Percentiles rank a stretch among this genome's conserved stretches.
Evolutionary conservation across 2,113 vertebrate genomes (phyloP).

Genomic region (Siniperca chuatsi): DNA sequence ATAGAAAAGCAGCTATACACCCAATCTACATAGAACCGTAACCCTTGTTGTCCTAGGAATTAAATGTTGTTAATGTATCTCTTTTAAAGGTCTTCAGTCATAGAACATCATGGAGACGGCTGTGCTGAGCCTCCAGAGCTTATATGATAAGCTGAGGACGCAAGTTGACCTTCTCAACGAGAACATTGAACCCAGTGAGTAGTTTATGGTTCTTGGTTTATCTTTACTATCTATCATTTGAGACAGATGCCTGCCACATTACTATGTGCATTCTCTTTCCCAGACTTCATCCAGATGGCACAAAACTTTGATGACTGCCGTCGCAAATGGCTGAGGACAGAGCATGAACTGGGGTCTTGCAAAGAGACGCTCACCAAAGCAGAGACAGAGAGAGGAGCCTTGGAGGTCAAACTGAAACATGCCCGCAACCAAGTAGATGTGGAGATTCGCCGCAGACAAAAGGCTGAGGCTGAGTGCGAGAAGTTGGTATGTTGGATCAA

Average conservation of each 20-base stretch:
- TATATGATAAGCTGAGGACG: conserved; percentile 87
- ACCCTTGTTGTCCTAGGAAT: neutral
- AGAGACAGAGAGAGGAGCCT: conserved; percentile 89
- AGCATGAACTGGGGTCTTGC: conserved; percentile 88
- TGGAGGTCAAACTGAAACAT: conserved; percentile 98
- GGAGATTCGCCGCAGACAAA: conserved; percentile 95
- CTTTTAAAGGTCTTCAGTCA: neutral
- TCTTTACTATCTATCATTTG: neutral
- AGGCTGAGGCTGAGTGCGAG: conserved; percentile 93
- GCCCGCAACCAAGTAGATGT: conserved; percentile 98
- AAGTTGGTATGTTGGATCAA: conserved; percentile 88
- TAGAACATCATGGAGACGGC: conserved; percentile 87
- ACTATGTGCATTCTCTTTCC: neutral
- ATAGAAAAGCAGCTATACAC: neutral
- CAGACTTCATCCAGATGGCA: conserved; percentile 94
- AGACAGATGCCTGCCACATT: neutral
- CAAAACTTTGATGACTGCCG: conserved; percentile 93
- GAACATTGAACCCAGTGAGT: conserved; percentile 92
- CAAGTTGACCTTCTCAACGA: conserved; percentile 91
- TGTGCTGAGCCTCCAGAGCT: conserved; percentile 85
- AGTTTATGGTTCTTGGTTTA: neutral
- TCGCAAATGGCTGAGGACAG: conserved; percentile 86
- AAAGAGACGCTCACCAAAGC: conserved; percentile 92
- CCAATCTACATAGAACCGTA: no score
- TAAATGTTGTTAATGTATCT: neutral